These are phyloP conservation scores for Gymnoscopelus braueri DNA, from an alignment of 2,797 vertebrate genomes.

Conservation along the genomic window DNA sequence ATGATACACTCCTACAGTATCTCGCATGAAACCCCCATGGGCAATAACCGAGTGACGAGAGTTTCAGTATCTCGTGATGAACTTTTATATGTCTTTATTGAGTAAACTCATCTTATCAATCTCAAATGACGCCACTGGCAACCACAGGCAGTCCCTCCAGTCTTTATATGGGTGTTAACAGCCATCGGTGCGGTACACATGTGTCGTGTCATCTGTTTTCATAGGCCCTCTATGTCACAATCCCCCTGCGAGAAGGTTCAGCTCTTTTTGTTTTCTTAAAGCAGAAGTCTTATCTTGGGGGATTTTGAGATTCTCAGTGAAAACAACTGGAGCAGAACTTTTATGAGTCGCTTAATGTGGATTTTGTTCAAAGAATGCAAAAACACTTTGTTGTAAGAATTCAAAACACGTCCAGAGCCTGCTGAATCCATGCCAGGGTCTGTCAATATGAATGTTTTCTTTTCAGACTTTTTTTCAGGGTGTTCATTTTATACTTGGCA, in stretches of 20 bases:
- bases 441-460: constrained; percentile 34
- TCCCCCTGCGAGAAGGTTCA: constrained; percentile 40
- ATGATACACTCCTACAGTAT: too few species aligned
- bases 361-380: constrained; percentile 54
- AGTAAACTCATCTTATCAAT: constrained; percentile 47
- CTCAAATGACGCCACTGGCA: constrained; percentile 41
- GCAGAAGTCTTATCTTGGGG: constrained; percentile 48
- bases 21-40: too few species aligned
- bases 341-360: constrained; percentile 62
- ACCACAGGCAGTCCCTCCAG: neutral
- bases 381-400: constrained; percentile 48
- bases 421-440: constrained; percentile 55
- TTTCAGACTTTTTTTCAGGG: too few species aligned
- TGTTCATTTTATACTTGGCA: too few species aligned
- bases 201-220: constrained; percentile 52
- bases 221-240: constrained; percentile 36
- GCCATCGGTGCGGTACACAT: constrained; percentile 41
- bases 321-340: constrained; percentile 56
- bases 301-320: constrained; percentile 51
- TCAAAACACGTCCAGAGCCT: constrained; percentile 33
- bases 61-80: constrained; percentile 29
- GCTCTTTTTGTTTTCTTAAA: constrained; percentile 55
- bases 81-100: constrained; percentile 45
- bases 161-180: constrained; percentile 33
- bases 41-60: too few species aligned